Conservation (phyloP, 2,113 vertebrate genomes). For the Octodon degus region DNA sequence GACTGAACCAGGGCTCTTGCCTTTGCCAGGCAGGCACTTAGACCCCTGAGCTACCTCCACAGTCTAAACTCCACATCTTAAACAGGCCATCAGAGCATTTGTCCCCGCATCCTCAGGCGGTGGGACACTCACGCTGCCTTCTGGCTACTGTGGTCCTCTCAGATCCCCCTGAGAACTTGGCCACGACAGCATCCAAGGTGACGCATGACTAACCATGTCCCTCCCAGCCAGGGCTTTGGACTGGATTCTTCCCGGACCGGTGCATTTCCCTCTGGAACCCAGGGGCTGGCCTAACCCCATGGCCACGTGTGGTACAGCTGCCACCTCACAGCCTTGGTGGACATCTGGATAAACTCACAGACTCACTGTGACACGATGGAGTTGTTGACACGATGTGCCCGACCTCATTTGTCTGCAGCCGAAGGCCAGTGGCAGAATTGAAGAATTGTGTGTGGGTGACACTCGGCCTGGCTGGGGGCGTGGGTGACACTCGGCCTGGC, state of each 20-base stretch:
- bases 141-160: background rate
- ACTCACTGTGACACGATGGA: constrained; percentile 50
- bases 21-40: too few relatives aligned
- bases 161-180: background rate
- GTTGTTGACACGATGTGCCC: constrained; percentile 46
- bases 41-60: too few relatives aligned
- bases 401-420: constrained; percentile 40
- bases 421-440: constrained; percentile 50
- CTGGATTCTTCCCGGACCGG: background rate
- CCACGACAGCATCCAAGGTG: accelerated
- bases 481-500: background rate
- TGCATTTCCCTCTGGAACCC: background rate
- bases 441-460: background rate
- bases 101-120: background rate
- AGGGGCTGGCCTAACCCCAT: background rate
- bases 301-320: background rate
- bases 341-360: constrained; percentile 52
- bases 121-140: accelerated
- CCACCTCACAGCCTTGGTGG: background rate
- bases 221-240: background rate
- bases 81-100: accelerated
- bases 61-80: background rate
- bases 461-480: background rate
- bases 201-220: accelerated
- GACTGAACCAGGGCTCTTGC: too few relatives aligned